Evolutionary conservation across 1,140 invertebrate species (phyloP), one percentile per base, ranked within the genome.

Genomic region (Sitodiplosis mosellana): DNA sequence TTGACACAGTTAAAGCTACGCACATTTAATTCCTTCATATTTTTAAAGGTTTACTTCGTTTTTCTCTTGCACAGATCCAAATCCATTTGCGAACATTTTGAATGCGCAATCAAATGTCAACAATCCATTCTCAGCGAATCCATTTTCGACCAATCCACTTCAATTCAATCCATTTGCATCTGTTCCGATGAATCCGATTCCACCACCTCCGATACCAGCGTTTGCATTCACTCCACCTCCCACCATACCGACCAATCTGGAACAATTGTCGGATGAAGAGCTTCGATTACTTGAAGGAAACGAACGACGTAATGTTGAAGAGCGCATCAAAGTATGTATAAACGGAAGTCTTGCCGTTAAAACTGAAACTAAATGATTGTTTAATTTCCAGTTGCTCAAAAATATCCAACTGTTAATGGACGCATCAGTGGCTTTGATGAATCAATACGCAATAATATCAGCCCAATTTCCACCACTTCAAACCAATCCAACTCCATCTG

Each of bases 371-470:
- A 7, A 42, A 19, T 19, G 7, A 5, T 20, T 18, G 17, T 18
- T 34, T 36, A 7, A 5, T 12, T 50, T 52, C 11, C 27, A 63
- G 59, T 49, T 64, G 47, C 53, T 95, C 20, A 69, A 78, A 41
- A 88, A 94, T 66, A 88, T 95, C 52, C 81, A 87, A 63, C 69
- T 81, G 1, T 75, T 95, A 63, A 60, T 95, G 49, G 88, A 94
- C 67, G 85, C 87, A 18, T 86, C 88, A 37, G 79, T 87, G 49
- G 63, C 87, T 19, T 77, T 92, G 63, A 88, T 94, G 76, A 78
- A 87, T 53, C 89, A 94, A 61, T 93, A 93, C 65, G 79, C 77
- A 45, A 69, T 74, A 22, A 70, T 82, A 12, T 72, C 43, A 55
- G 64, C 46, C 51, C 64, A 53, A 54, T 49, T 52, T 45, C 45